Conservation (phyloP, 1,140 invertebrate genomes). For the Aphaenogaster rudis region DNA sequence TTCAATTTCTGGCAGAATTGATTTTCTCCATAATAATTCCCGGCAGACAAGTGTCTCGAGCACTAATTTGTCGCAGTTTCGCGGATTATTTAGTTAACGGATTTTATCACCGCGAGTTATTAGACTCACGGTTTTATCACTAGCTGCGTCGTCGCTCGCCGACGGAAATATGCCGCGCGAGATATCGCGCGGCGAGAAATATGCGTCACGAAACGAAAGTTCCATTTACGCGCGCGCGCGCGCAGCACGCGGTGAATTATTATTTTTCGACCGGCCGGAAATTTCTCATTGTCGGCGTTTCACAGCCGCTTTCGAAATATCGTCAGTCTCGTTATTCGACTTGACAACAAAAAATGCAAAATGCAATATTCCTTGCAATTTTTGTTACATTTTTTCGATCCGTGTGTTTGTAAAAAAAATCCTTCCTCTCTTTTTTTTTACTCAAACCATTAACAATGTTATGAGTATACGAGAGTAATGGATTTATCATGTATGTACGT, state of each 20-base stretch:
- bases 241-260: conserved; percentile 8
- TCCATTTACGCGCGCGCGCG: conserved; percentile 20
- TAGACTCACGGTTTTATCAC: conserved; percentile 63
- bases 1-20: conserved; percentile 58
- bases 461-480: background rate
- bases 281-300: conserved; percentile 30
- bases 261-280: conserved; percentile 52
- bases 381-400: background rate
- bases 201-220: conserved; percentile 52
- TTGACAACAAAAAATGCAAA: conserved; percentile 29
- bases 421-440: background rate
- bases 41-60: conserved; percentile 1
- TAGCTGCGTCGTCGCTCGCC: conserved; percentile 7
- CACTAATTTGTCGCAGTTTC: conserved; percentile 66
- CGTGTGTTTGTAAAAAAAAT: conserved; percentile 11
- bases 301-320: conserved; percentile 4
- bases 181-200: conserved; percentile 49
- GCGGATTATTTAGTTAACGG: conserved; percentile 66
- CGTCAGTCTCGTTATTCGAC: background rate
- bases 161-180: conserved; percentile 34
- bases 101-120: conserved; percentile 70
- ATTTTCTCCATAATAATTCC: conserved; percentile 64
- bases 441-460: background rate
- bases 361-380: conserved; percentile 27
- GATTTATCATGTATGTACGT: background rate